Percentiles rank a stretch among this genome's conserved stretches.
phyloP scores from a whole-genome alignment of 2,797 vertebrate genomes.

The Onychomys leucogaster region DNA sequence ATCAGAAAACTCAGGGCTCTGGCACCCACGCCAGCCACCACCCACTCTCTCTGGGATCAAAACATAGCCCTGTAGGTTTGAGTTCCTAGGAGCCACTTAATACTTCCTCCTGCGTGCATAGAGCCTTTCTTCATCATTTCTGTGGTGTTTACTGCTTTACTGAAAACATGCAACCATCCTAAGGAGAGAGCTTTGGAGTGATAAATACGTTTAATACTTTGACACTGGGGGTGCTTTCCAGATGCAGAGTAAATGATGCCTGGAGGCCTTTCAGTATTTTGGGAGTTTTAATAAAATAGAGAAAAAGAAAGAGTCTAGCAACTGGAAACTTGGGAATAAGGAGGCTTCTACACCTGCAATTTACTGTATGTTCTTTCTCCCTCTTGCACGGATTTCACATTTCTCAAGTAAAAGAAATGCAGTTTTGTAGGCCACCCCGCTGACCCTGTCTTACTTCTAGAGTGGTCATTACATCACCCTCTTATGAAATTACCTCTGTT shows the following conservation, averaged over 20 bases:
- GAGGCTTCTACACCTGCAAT: background rate
- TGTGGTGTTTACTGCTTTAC: slow-evolving; percentile 45
- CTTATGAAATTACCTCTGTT: background rate
- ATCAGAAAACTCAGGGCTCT: background rate
- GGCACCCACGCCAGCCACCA: accelerated
- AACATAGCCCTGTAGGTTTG: background rate
- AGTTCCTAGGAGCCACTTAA: background rate
- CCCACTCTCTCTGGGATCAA: background rate
- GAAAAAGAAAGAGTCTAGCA: slow-evolving; percentile 50
- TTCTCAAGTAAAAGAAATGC: background rate
- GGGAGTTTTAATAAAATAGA: slow-evolving; percentile 75
- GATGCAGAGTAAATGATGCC: slow-evolving; percentile 65
- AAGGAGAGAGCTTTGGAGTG: slow-evolving; percentile 46
- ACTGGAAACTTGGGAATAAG: slow-evolving; percentile 32
- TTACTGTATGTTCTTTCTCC: background rate
- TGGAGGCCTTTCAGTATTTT: slow-evolving; percentile 64
- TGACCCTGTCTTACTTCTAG: background rate
- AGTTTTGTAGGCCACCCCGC: background rate
- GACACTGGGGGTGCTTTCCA: slow-evolving; percentile 58
- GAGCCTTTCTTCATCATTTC: slow-evolving; percentile 22
- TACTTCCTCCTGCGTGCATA: background rate
- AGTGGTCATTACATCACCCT: background rate
- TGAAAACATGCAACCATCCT: slow-evolving; percentile 56
- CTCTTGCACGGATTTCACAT: background rate
- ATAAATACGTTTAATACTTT: slow-evolving; percentile 73